Conservation (phyloP, 2,888 invertebrate species). For the Melieria omissa region DNA sequence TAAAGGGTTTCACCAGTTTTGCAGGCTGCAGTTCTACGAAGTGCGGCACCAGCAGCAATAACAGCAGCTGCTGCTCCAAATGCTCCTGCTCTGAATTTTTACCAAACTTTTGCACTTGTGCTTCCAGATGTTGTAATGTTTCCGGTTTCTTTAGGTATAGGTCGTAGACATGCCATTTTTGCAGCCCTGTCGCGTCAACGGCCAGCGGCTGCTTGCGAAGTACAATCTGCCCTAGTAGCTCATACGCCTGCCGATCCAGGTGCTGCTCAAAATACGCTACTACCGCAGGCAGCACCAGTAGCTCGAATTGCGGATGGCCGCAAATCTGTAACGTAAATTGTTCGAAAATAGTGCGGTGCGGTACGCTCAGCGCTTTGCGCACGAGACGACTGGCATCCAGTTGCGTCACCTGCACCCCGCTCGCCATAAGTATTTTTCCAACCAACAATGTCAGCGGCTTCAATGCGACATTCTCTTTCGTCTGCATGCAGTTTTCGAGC, state of each 20-base stretch:
- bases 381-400: constrained; percentile 78
- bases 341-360: constrained; percentile 71
- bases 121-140: constrained; percentile 52
- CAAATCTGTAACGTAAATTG: constrained; percentile 76
- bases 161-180: constrained; percentile 76
- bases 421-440: constrained; percentile 72
- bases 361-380: constrained; percentile 72
- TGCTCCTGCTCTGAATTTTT: constrained; percentile 48
- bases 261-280: constrained; percentile 71
- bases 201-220: constrained; percentile 75
- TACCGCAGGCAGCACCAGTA: constrained; percentile 76
- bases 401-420: constrained; percentile 75
- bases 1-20: constrained; percentile 40
- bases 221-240: constrained; percentile 75
- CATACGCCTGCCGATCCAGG: constrained; percentile 71
- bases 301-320: constrained; percentile 77
- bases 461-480: constrained; percentile 32
- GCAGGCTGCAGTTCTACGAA: constrained; percentile 49
- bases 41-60: constrained; percentile 58
- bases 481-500: constrained; percentile 46
- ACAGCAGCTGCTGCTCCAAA: constrained; percentile 62
- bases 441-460: constrained; percentile 64
- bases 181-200: constrained; percentile 71
- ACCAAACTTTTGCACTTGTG: background rate
- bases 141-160: constrained; percentile 69